Conservation (phyloP, 2,888 invertebrate species). For the Cryptus viduatorius region DNA sequence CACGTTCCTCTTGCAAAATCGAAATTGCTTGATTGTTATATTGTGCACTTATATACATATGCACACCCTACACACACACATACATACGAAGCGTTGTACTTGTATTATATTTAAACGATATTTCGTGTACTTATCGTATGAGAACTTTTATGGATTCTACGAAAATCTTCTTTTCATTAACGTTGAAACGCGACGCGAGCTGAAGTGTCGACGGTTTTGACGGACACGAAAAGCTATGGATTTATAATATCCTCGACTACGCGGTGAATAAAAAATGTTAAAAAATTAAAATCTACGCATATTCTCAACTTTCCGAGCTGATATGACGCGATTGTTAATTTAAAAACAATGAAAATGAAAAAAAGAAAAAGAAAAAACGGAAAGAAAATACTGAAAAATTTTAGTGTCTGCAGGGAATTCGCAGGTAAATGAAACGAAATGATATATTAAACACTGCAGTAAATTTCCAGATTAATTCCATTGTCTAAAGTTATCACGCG, state of each 20-base stretch:
- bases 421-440: slow-evolving; percentile 8
- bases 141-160: slow-evolving; percentile 10
- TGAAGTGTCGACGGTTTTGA: slow-evolving; percentile 26
- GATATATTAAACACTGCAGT: background rate
- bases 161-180: background rate
- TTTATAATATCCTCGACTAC: slow-evolving; percentile 22
- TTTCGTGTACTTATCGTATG: slow-evolving; percentile 11
- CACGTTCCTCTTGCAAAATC: slow-evolving; percentile 43
- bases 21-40: slow-evolving; percentile 44
- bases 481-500: background rate
- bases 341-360: no score
- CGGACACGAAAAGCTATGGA: slow-evolving; percentile 8
- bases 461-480: background rate
- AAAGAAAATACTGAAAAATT: background rate
- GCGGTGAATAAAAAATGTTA: slow-evolving; percentile 18
- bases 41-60: slow-evolving; percentile 16
- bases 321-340: background rate
- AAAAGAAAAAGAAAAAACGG: background rate
- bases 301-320: slow-evolving; percentile 20
- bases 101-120: slow-evolving; percentile 1
- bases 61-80: background rate
- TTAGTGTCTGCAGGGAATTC: background rate
- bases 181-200: slow-evolving; percentile 3
- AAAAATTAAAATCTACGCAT: background rate
- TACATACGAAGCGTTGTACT: background rate